A percentile compares a stretch with the other conserved stretches of the same genome.
These are phyloP conservation scores for Euphonia xanthogaster DNA, from an alignment of 2,797 vertebrate species.

Conservation along the genomic window DNA sequence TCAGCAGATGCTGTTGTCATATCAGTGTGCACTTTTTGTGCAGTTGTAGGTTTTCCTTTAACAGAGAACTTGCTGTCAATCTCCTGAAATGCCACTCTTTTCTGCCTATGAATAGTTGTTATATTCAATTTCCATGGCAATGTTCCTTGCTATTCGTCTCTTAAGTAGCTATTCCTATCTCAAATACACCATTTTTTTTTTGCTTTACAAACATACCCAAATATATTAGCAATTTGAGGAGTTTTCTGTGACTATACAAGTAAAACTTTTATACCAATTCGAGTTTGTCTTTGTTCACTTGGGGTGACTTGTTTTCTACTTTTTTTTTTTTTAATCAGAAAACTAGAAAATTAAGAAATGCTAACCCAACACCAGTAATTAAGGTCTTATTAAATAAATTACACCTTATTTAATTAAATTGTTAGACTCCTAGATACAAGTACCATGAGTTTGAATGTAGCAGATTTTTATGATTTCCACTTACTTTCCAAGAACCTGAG, in stretches of 20 bases:
- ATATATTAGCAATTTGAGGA: neutral
- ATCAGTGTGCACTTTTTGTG: neutral
- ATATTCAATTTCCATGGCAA: slow-evolving; percentile 29
- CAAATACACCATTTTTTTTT: neutral
- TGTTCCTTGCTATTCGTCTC: neutral
- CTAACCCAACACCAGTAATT: neutral
- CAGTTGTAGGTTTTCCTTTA: slow-evolving; percentile 1
- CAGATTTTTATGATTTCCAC: neutral
- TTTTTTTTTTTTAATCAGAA: neutral
- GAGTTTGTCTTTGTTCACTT: neutral
- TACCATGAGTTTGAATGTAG: neutral
- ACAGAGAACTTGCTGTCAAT: slow-evolving; percentile 14
- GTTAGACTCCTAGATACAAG: neutral
- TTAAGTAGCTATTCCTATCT: neutral
- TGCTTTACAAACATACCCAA: neutral
- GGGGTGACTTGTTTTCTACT: neutral
- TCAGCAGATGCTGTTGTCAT: neutral
- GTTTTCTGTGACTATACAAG: neutral
- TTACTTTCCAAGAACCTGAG: neutral
- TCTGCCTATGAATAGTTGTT: slow-evolving; percentile 32
- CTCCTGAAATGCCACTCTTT: slow-evolving; percentile 37
- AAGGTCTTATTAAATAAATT: neutral
- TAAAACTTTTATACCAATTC: neutral
- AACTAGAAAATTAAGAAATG: neutral
- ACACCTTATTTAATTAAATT: neutral